phyloP scores from a whole-genome alignment of 2,888 invertebrate species.

The Aphidius colemani region DNA sequence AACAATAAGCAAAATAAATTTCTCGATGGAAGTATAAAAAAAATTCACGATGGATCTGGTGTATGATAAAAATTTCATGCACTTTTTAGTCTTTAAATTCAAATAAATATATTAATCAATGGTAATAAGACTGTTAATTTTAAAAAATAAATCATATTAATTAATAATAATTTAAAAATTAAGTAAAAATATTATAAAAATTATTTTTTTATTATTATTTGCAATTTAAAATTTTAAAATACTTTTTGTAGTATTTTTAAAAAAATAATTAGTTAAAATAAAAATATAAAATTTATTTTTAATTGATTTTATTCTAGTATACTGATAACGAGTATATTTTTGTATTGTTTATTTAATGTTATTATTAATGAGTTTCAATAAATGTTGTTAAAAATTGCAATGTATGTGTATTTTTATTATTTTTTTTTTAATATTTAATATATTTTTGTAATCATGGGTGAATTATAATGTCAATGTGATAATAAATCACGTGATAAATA shows the following conservation, averaged over 20 bases:
- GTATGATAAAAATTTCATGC: too few species aligned
- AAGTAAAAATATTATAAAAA: background rate
- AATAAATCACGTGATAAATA: conserved; percentile 7
- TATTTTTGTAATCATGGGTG: background rate
- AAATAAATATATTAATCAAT: background rate
- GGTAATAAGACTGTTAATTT: conserved; percentile 15
- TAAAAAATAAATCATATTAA: background rate
- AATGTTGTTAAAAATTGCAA: too few species aligned
- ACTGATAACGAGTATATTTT: too few species aligned
- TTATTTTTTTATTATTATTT: conserved; percentile 5
- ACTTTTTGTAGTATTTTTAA: background rate
- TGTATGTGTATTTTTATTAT: too few species aligned
- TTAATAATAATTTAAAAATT: background rate
- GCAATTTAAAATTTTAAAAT: background rate
- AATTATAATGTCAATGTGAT: background rate
- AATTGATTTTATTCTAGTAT: too few species aligned
- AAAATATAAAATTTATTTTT: background rate
- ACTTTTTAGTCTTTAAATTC: background rate
- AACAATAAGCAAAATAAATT: conserved; percentile 40
- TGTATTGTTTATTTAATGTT: too few species aligned
- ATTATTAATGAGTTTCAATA: too few species aligned
- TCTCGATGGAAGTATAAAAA: conserved; percentile 28
- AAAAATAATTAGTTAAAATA: background rate
- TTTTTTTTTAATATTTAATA: background rate
- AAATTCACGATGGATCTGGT: background rate